Evolutionary conservation across 2,888 invertebrate species (phyloP).

Genomic region (Drosophila niveifrons): DNA sequence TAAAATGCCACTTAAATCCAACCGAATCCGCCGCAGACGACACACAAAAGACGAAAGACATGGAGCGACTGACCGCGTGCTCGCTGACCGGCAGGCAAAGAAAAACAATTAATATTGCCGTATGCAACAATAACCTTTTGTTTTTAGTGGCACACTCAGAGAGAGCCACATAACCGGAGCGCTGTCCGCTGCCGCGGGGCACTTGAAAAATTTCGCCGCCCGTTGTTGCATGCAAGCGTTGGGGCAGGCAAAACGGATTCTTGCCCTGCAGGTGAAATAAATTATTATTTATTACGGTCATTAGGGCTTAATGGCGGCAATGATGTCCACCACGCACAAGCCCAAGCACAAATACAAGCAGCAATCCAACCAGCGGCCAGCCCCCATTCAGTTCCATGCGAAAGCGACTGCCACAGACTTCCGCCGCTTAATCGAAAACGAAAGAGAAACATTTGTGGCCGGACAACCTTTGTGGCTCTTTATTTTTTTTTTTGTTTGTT

Average conservation of each 20-base stretch:
- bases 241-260: conserved; percentile 26
- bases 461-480: conserved; percentile 56
- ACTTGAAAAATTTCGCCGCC: conserved; percentile 49
- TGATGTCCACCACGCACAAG: conserved; percentile 78
- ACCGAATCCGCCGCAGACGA: conserved; percentile 28
- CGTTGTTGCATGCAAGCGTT: conserved; percentile 34
- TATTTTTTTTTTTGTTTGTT: too few species aligned
- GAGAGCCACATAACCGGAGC: neutral
- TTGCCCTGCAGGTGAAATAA: conserved; percentile 79
- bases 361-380: conserved; percentile 14
- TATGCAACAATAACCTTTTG: conserved; percentile 80
- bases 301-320: conserved; percentile 81
- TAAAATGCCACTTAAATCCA: conserved; percentile 75
- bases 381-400: neutral
- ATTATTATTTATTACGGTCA: conserved; percentile 82
- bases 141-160: conserved; percentile 56
- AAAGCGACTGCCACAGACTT: conserved; percentile 59
- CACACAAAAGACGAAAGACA: conserved; percentile 5
- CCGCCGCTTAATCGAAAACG: conserved; percentile 79
- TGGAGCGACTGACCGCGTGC: neutral
- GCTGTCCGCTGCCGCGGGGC: conserved; percentile 14
- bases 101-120: conserved; percentile 76
- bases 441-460: conserved; percentile 74
- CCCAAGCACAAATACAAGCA: conserved; percentile 14
- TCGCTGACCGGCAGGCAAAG: conserved; percentile 37